Conservation (phyloP, 2,888 invertebrate genomes). For the Cepaea hortensis region DNA sequence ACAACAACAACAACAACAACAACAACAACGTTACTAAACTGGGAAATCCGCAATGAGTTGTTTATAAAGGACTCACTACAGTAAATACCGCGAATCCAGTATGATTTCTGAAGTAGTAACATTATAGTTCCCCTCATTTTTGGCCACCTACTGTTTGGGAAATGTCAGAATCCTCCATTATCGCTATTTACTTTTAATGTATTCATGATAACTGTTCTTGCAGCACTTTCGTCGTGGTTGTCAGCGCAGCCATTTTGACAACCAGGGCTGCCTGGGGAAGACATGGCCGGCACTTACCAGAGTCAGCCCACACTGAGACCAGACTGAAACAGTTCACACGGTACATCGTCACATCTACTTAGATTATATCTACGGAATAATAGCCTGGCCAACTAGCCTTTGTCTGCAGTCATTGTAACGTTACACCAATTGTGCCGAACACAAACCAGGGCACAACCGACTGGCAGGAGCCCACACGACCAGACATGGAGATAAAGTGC, state of each 20-base stretch:
- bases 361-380: conserved; percentile 16
- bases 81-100: no score
- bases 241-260: not conserved
- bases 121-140: not conserved
- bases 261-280: not conserved
- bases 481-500: conserved; percentile 26
- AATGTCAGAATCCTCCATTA: not conserved
- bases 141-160: no score
- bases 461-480: conserved; percentile 21
- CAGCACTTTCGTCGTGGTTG: not conserved
- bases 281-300: not conserved
- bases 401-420: conserved; percentile 2
- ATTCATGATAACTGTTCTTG: not conserved
- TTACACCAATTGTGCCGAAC: conserved; percentile 26
- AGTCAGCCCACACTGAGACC: conserved; percentile 4
- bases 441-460: conserved; percentile 2
- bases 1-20: no score
- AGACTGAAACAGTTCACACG: conserved; percentile 1
- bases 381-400: conserved; percentile 14
- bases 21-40: no score
- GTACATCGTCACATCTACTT: conserved; percentile 1
- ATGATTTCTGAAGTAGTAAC: not conserved
- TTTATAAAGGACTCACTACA: no score
- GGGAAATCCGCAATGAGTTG: no score
- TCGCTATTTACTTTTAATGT: not conserved